These are phyloP conservation scores for Macropodus opercularis DNA, from an alignment of 2,797 vertebrate species.

Conservation along the genomic window DNA sequence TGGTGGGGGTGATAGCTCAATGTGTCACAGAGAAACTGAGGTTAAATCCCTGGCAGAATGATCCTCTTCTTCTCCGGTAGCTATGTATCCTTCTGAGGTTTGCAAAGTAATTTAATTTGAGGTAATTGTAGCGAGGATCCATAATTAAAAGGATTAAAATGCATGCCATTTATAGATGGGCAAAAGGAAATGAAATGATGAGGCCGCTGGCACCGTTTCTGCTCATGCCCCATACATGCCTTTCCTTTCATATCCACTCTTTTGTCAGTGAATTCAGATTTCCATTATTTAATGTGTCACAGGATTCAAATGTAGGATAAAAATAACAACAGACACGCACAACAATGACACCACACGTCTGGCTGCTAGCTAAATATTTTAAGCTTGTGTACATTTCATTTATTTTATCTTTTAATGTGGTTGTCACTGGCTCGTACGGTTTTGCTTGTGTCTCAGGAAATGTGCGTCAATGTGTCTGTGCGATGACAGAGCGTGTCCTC, in stretches of 20 bases:
- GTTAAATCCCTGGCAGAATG: conserved; percentile 78
- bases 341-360: conserved; percentile 51
- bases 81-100: conserved; percentile 84
- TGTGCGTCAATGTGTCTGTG: conserved; percentile 36
- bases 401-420: conserved; percentile 31
- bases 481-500: conserved; percentile 65
- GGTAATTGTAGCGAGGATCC: conserved; percentile 83
- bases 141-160: conserved; percentile 87
- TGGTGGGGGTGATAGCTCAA: conserved; percentile 70
- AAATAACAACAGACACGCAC: conserved; percentile 68
- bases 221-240: conserved; percentile 61
- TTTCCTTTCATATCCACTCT: conserved; percentile 59
- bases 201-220: conserved; percentile 69
- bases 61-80: conserved; percentile 70
- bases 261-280: conserved; percentile 65
- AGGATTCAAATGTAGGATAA: conserved; percentile 60
- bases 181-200: conserved; percentile 76
- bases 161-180: conserved; percentile 81
- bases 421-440: conserved; percentile 5
- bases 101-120: conserved; percentile 87
- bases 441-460: conserved; percentile 41
- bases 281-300: conserved; percentile 67
- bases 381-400: conserved; percentile 42
- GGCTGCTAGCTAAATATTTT: conserved; percentile 39
- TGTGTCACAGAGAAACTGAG: conserved; percentile 73